Evolutionary conservation across 92 coral and sea anemone species (phyloP).

Genomic region (Porites rus): DNA sequence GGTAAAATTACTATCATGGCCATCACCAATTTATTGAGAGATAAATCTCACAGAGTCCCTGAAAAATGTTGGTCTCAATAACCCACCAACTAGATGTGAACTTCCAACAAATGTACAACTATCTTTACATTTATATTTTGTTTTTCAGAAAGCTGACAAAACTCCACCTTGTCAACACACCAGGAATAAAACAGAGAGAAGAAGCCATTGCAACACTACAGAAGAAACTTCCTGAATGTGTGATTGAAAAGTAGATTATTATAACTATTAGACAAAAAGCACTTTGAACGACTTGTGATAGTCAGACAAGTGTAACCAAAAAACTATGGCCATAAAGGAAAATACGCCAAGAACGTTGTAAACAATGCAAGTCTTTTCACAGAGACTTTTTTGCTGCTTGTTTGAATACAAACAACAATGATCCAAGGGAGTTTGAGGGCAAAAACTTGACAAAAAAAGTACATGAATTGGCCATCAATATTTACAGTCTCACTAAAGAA

Average conservation of each 20-base stretch:
- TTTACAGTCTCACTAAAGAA: no score
- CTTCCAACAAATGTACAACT: neutral
- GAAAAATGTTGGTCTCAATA: neutral
- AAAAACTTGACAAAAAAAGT: no score
- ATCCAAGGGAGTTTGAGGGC: no score
- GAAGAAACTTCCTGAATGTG: conserved; percentile 80
- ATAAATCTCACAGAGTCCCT: no score
- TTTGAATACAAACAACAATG: no score
- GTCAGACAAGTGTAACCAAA: neutral
- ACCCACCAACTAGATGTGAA: neutral
- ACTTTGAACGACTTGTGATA: neutral
- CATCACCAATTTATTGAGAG: no score
- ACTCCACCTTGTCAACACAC: conserved; percentile 74
- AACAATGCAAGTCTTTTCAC: no score
- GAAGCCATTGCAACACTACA: conserved; percentile 74
- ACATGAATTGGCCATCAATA: no score
- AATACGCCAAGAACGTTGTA: neutral
- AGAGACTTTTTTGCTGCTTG: no score
- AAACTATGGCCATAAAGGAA: neutral
- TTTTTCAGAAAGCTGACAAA: conserved; percentile 69
- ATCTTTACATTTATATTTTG: neutral
- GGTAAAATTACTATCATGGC: no score
- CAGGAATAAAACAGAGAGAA: conserved; percentile 81
- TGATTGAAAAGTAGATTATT: conserved; percentile 43
- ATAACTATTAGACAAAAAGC: neutral